A percentile compares a stretch with the other conserved stretches of the same genome.
Evolutionary conservation across 2,113 vertebrate species (phyloP).

Genomic region (Neotoma lepida): DNA sequence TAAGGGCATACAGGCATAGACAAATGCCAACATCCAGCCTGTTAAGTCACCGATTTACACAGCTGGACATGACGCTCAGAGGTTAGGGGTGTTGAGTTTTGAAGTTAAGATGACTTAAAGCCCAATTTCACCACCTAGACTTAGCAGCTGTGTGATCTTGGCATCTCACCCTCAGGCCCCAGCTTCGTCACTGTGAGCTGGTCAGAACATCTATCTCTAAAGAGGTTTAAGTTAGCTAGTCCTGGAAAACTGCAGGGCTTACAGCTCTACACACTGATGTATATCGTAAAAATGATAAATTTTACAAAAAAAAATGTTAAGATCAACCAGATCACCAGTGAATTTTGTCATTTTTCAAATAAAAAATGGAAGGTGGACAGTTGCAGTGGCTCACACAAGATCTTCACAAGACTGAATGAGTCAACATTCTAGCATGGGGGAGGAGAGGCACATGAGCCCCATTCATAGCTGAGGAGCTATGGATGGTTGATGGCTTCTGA

Average conservation of each 20-base stretch:
- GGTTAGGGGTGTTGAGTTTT: neutral
- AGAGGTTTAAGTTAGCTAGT: neutral
- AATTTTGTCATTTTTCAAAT: constrained; percentile 23
- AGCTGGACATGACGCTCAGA: too few species aligned
- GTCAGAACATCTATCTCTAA: neutral
- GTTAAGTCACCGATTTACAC: neutral
- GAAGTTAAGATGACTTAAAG: neutral
- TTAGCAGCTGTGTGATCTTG: neutral
- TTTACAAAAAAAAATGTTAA: neutral
- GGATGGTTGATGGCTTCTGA: neutral
- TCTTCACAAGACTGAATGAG: neutral
- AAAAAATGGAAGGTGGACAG: neutral
- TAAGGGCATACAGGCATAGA: neutral
- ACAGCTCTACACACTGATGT: neutral
- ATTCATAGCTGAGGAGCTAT: neutral
- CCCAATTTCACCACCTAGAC: neutral
- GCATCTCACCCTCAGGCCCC: neutral
- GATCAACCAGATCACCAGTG: neutral
- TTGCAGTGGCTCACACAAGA: neutral
- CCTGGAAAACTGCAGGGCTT: neutral
- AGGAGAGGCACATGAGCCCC: neutral
- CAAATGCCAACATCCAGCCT: neutral
- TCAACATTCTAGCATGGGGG: neutral
- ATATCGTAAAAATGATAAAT: neutral
- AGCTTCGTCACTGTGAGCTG: neutral